These are phyloP conservation scores for Okapia johnstoni DNA, from an alignment of 2,113 vertebrate genomes.

Conservation along the genomic window DNA sequence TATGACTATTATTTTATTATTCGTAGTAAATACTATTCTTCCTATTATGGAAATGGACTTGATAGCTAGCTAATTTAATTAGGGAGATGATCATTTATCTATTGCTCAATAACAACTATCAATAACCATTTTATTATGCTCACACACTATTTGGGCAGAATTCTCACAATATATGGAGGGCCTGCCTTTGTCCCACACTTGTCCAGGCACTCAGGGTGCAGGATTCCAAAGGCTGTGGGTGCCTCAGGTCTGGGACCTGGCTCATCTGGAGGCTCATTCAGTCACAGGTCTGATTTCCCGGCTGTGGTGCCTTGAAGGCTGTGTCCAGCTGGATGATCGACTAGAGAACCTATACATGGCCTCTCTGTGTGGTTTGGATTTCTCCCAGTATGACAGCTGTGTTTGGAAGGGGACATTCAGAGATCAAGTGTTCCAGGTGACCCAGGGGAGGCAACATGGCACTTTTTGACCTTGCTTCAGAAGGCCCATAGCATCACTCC, in stretches of 20 bases:
- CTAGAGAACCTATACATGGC: neutral
- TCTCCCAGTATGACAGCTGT: neutral
- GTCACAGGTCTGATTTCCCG: neutral
- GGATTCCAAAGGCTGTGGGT: neutral
- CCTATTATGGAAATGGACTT: neutral
- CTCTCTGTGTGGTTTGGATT: neutral
- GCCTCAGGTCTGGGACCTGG: neutral
- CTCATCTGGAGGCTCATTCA: neutral
- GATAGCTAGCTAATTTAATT: neutral
- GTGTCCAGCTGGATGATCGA: neutral
- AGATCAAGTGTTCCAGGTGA: neutral
- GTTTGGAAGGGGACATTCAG: neutral
- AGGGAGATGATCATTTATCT: neutral
- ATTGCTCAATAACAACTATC: neutral
- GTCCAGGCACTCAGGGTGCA: neutral
- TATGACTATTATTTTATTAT: neutral
- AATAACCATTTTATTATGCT: neutral
- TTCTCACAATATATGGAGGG: neutral
- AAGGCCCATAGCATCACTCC: neutral
- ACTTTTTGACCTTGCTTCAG: neutral
- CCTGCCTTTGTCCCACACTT: neutral
- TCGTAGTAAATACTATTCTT: neutral
- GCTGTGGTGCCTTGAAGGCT: neutral
- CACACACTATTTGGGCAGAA: neutral
- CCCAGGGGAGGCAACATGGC: neutral